phyloP scores from a whole-genome alignment of 2,113 vertebrate species.

The Symphodus melops region DNA sequence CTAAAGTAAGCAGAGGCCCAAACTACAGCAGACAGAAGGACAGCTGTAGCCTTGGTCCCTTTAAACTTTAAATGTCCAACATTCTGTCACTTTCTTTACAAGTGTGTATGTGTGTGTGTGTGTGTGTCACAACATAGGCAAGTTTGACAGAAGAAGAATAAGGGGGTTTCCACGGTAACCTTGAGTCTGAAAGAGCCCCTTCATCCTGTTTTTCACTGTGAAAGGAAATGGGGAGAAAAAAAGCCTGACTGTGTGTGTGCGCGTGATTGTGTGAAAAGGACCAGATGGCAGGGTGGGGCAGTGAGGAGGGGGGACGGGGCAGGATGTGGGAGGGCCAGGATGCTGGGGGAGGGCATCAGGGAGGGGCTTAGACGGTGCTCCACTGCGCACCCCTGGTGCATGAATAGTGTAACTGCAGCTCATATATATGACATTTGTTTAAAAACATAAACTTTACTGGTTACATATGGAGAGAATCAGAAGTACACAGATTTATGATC shows the following conservation, averaged over 20 bases:
- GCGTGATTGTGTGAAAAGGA: conserved; percentile 76
- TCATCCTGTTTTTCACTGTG: conserved; percentile 84
- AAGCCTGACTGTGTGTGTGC: conserved; percentile 56
- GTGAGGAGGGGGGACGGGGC: conserved; percentile 61
- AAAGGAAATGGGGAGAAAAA: conserved; percentile 83
- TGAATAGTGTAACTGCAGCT: conserved; percentile 76
- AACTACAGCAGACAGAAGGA: conserved; percentile 62
- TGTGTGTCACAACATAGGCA: conserved; percentile 55
- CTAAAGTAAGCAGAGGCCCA: conserved; percentile 58
- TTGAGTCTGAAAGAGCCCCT: conserved; percentile 80
- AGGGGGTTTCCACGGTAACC: conserved; percentile 81
- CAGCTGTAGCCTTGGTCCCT: conserved; percentile 79
- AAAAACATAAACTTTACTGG: neutral
- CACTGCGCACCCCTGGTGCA: conserved; percentile 94
- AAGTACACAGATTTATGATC: neutral
- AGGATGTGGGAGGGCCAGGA: conserved; percentile 79
- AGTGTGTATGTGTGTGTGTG: conserved; percentile 30
- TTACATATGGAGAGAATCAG: neutral
- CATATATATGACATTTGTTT: neutral
- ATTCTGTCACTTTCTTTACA: conserved; percentile 62
- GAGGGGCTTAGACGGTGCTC: conserved; percentile 83
- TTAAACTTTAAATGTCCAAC: conserved; percentile 86
- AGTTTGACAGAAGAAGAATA: conserved; percentile 77
- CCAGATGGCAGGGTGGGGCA: conserved; percentile 88
- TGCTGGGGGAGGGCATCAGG: conserved; percentile 72